phyloP scores from a whole-genome alignment of 2,888 invertebrate species.

The Rosalia funebris region DNA sequence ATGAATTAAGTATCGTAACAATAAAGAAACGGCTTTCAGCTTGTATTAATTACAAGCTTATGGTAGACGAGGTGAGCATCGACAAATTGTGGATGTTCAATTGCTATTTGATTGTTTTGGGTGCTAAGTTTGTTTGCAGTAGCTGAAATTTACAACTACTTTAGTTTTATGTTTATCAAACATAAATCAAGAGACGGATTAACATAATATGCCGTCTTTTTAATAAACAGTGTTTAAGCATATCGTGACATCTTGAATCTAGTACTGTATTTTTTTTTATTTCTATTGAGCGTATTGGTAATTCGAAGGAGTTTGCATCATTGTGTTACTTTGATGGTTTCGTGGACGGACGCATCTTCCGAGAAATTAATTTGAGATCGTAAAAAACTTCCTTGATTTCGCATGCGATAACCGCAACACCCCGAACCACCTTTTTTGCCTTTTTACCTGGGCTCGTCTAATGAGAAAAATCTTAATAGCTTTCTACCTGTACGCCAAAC shows the following conservation, averaged over 20 bases:
- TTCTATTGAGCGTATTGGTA: too few relatives aligned
- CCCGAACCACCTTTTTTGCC: constrained; percentile 49
- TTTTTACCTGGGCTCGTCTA: constrained; percentile 54
- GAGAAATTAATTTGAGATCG: constrained; percentile 40
- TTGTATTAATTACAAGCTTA: background rate
- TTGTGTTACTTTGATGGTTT: constrained; percentile 16
- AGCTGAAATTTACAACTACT: too few relatives aligned
- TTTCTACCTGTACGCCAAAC: constrained; percentile 51
- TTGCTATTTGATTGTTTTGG: too few relatives aligned
- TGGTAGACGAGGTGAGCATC: too few relatives aligned
- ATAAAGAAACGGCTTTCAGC: background rate
- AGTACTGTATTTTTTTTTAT: too few relatives aligned
- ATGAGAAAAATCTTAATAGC: constrained; percentile 56
- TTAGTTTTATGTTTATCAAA: too few relatives aligned
- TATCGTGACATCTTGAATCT: too few relatives aligned
- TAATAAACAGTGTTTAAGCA: too few relatives aligned
- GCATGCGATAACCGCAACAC: constrained; percentile 53
- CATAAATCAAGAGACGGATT: too few relatives aligned
- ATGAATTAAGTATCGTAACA: constrained; percentile 21
- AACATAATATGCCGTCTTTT: too few relatives aligned
- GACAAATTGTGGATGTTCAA: too few relatives aligned
- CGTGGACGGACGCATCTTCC: constrained; percentile 19
- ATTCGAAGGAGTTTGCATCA: constrained; percentile 7
- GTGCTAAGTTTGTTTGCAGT: too few relatives aligned
- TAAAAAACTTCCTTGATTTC: constrained; percentile 55